Base-by-base conservation (phyloP, 2,113 vertebrate species). In the Proteles cristata region DNA sequence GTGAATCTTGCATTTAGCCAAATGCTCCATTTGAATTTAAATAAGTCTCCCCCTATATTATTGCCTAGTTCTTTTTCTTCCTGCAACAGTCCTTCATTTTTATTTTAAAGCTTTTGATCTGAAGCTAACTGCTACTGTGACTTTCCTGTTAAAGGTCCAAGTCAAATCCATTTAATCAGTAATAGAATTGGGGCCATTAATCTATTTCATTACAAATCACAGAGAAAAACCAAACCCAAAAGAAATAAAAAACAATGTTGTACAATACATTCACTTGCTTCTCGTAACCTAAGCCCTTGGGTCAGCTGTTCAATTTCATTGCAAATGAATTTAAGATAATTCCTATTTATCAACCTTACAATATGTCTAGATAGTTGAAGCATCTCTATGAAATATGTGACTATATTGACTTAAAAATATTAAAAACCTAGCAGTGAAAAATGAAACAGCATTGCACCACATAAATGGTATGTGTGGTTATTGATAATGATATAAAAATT, bases 231-330 rank as follows among this genome's bases (percentile, higher is more conserved):
- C 61, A 93, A 94, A 61, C 15, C 6, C 4, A 61, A 93, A 88
- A 91, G 84, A 82, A 95, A 84, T 73, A 95, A 68, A 93, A 87
- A 90, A 85, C 92, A 19, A 87, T 68, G 11, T 50, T 39, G 0
- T 83, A 68, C 1, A 96, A 43, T 87, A 86, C 4, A 74, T 74
- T 92, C 55, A 88, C 31, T 93, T 91, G 11, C 50, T 7, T 88
- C 74, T 95, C 45, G 93, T 85, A 90, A 83, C 79, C 73, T 89
- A 74, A 45, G 48, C 61, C 39, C 31, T 93, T 86, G 26, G 17
- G 48, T 96, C 58, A 85, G 58, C 39, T 95, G 15, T 95, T 95
- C 55, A 92, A 96, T 96, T 94, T 90, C n/a, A 93, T n/a, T 93
- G 28, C 55, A 94, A 96, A 93, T 96, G 83, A 84, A 88, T 77